Evolutionary conservation across 2,797 vertebrate genomes (phyloP), one percentile per base, ranked within the genome.

Genomic region (Discoglossus pictus): DNA sequence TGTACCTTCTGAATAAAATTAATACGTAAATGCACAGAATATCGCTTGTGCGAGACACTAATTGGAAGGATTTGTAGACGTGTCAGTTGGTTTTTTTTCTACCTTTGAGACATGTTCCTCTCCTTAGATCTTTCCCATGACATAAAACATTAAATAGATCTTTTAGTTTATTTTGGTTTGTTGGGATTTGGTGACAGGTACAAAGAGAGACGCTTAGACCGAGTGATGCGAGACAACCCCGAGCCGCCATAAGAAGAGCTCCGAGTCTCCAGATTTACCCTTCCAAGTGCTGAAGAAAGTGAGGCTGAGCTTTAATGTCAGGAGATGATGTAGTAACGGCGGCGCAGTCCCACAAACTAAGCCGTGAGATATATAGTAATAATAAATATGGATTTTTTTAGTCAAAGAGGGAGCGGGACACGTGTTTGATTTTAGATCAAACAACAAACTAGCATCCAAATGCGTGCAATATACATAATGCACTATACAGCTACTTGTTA

Each of bases 41-140:
- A 21, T 67, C 38, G 36, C 48, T 31, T 39, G 54, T 43, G 46
- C n/a, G 25, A 51, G 47, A 13, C 24, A 31, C 55, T 67, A 67
- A 67, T 59, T 67, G 55, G 55, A 60, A 67, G 46, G 46, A 59
- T 67, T 60, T 60, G 55, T 67, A 67, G 16, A 43, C 36, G 35
- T 67, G 65, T 60, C 54, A 42, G 64, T 36, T 59, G 23, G n/a
- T n/a, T n/a, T n/a, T n/a, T n/a, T n/a, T 42, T 59, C 58, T 50
- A 35, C 18, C 50, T 36, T 53, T 53, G 63, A 55, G 20, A 50
- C 43, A 40, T 34, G 39, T 66, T 58, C 24, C 36, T 67, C 36
- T 42, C 43, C 43, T 67, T 52, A 59, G 65, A 59, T 67, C 46
- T 60, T 40, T 34, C 25, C 16, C 21, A 51, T 60, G 46, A 34